Percentiles rank a stretch among this genome's conserved stretches.
Evolutionary conservation across 2,888 invertebrate genomes (phyloP).

Genomic region (Diloba caeruleocephala): DNA sequence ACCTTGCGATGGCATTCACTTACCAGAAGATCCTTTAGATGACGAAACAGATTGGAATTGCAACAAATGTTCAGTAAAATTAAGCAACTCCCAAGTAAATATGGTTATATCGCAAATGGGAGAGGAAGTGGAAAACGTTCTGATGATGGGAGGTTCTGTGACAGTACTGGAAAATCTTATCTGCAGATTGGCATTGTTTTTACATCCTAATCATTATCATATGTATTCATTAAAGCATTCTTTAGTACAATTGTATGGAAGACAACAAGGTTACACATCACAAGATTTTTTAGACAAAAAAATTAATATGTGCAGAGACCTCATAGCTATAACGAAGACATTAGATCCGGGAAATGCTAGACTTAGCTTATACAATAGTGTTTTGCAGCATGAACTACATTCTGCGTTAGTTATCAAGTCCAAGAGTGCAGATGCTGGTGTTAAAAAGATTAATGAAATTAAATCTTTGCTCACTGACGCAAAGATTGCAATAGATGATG

Average conservation of each 20-base stretch:
- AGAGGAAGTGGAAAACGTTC: constrained; percentile 92
- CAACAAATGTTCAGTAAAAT: constrained; percentile 90
- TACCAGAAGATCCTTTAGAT: constrained; percentile 92
- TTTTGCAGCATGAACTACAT: constrained; percentile 92
- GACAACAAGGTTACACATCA: constrained; percentile 90
- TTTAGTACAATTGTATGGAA: constrained; percentile 93
- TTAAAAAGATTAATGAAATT: constrained; percentile 73
- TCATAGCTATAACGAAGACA: constrained; percentile 90
- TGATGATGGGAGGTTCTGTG: constrained; percentile 90
- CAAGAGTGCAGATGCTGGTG: constrained; percentile 73
- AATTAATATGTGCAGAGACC: constrained; percentile 91
- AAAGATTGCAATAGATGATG: constrained; percentile 77
- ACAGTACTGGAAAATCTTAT: constrained; percentile 90
- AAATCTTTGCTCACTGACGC: constrained; percentile 81
- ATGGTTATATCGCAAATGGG: constrained; percentile 92
- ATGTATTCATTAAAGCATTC: constrained; percentile 95
- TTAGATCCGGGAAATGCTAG: constrained; percentile 93
- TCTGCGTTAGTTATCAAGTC: constrained; percentile 87
- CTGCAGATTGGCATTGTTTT: constrained; percentile 91
- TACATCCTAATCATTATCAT: constrained; percentile 96
- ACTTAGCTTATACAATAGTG: constrained; percentile 93
- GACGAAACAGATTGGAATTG: constrained; percentile 94
- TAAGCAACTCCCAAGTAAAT: constrained; percentile 91
- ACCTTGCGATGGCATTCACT: constrained; percentile 91
- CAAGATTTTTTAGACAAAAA: constrained; percentile 91